Conservation (phyloP, 2,113 vertebrate species). For the Connochaetes taurinus region DNA sequence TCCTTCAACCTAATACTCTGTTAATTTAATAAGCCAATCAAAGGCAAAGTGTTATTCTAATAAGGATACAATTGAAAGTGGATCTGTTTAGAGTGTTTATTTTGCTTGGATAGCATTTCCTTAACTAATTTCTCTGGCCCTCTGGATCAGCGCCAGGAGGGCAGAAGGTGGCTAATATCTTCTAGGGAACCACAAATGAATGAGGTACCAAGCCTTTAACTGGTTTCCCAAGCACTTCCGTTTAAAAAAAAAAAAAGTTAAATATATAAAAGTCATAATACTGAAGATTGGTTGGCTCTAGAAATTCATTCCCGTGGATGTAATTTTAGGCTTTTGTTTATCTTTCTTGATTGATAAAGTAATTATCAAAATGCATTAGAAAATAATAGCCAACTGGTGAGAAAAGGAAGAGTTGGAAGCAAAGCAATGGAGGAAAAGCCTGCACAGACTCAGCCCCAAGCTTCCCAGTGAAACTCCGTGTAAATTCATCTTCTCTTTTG, state of each 20-base stretch:
- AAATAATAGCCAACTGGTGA: conserved; percentile 61
- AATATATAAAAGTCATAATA: background rate
- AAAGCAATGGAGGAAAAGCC: conserved; percentile 8
- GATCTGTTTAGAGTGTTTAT: background rate
- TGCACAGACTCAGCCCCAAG: background rate
- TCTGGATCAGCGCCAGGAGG: background rate
- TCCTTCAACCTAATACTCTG: conserved; percentile 4
- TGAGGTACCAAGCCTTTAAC: background rate
- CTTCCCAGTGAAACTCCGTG: background rate
- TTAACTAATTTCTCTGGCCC: background rate
- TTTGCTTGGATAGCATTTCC: background rate
- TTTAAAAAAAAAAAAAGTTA: background rate
- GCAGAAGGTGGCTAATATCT: background rate
- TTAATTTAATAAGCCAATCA: conserved; percentile 22
- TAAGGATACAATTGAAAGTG: background rate
- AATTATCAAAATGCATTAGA: conserved; percentile 74
- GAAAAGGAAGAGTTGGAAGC: conserved; percentile 54
- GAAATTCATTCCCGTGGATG: conserved; percentile 47
- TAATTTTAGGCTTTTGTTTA: conserved; percentile 73
- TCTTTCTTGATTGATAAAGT: conserved; percentile 71
- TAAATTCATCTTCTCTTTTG: background rate
- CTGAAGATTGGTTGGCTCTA: conserved; percentile 43
- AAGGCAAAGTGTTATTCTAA: background rate
- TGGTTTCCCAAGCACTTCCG: conserved; percentile 3
- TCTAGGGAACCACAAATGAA: background rate